Conservation (phyloP, 2,113 vertebrate species). For the Corythaeola cristata region DNA sequence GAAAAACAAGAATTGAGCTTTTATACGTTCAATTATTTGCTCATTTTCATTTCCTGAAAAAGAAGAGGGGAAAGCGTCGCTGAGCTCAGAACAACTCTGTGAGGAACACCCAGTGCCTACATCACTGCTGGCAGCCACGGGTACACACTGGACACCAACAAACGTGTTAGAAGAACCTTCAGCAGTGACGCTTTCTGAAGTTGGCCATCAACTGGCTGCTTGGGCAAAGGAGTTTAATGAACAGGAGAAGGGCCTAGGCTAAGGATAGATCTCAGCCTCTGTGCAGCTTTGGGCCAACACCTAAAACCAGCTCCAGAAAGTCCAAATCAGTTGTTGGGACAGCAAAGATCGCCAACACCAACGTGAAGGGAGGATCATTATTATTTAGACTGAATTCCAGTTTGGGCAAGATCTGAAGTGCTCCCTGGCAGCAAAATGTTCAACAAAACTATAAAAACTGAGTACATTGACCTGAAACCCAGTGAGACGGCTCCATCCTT, state of each 20-base stretch:
- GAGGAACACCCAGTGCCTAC: neutral
- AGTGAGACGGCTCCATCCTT: neutral
- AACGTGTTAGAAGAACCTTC: rapidly evolving
- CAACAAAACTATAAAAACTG: neutral
- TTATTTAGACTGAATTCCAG: neutral
- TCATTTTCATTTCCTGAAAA: neutral
- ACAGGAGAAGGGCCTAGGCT: neutral
- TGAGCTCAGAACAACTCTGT: neutral
- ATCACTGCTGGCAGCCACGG: neutral
- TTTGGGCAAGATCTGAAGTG: neutral
- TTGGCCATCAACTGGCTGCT: neutral
- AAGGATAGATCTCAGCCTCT: neutral
- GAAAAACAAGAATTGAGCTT: neutral
- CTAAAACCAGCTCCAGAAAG: neutral
- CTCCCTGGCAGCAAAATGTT: neutral
- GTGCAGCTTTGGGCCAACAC: neutral
- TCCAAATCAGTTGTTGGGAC: neutral
- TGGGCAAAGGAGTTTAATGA: neutral
- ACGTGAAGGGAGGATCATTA: neutral
- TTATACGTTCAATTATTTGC: neutral
- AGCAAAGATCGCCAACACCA: neutral
- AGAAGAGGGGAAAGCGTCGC: neutral
- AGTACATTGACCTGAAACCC: neutral
- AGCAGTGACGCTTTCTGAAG: neutral
- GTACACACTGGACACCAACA: neutral